Evolutionary conservation across 1,140 invertebrate genomes (phyloP).

Genomic region (Whitmania pigra): DNA sequence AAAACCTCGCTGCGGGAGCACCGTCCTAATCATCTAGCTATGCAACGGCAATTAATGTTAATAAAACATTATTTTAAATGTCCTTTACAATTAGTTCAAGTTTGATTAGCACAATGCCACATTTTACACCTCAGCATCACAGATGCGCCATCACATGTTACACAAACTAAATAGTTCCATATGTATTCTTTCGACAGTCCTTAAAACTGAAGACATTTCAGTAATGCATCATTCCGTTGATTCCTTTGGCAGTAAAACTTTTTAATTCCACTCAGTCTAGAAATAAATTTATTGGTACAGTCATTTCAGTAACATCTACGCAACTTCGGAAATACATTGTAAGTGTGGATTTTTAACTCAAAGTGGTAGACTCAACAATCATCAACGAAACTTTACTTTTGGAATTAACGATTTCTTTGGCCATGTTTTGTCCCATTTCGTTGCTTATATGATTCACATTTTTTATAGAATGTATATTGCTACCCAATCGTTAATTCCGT

Average conservation of each 20-base stretch:
- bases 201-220: not conserved
- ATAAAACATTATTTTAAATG: too few relatives aligned
- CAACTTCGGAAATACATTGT: not conserved
- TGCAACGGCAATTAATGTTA: too few relatives aligned
- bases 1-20: too few relatives aligned
- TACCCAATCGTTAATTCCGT: slow-evolving; percentile 7
- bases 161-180: slow-evolving; percentile 2
- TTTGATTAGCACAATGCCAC: slow-evolving; percentile 12
- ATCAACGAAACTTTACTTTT: slow-evolving; percentile 10
- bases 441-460: slow-evolving; percentile 9
- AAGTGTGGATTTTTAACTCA: not conserved
- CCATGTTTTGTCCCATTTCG: not conserved
- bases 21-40: too few relatives aligned
- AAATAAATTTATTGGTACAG: not conserved
- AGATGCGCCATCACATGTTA: slow-evolving; percentile 8
- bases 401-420: not conserved
- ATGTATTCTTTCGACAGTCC: slow-evolving; percentile 2
- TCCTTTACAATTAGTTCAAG: not conserved
- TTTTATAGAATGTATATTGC: slow-evolving; percentile 4
- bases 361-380: slow-evolving; percentile 5
- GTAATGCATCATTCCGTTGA: not conserved
- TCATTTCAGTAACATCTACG: not conserved
- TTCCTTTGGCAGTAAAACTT: not conserved
- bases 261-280: not conserved
- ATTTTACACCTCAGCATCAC: slow-evolving; percentile 1